phyloP scores from a whole-genome alignment of 1,140 invertebrate genomes.

The Nephila pilipes region DNA sequence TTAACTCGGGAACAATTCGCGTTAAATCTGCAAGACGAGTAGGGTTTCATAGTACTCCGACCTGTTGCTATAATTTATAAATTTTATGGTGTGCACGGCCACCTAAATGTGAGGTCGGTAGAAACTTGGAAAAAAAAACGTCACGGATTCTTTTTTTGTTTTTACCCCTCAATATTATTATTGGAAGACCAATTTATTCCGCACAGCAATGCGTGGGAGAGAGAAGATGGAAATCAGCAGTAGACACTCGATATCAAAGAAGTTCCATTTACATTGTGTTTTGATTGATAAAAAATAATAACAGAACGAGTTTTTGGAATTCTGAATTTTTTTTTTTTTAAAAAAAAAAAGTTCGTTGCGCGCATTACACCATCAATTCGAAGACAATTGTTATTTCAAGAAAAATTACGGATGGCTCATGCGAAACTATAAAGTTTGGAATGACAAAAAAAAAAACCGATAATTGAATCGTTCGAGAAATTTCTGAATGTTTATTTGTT shows the following conservation, averaged over 20 bases:
- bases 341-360: no score
- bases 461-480: conserved; percentile 12
- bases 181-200: conserved; percentile 1
- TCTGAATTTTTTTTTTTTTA: no score
- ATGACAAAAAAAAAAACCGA: background rate
- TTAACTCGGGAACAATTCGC: conserved; percentile 44
- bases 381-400: background rate
- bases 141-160: conserved; percentile 31
- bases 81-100: background rate
- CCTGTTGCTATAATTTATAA: conserved; percentile 36
- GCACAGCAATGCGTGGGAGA: conserved; percentile 1
- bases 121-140: background rate
- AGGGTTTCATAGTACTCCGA: background rate
- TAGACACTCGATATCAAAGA: background rate
- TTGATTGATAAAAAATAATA: background rate
- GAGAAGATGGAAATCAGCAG: background rate
- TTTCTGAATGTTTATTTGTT: background rate
- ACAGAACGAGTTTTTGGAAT: no score
- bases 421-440: background rate
- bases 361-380: no score
- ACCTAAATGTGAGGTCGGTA: background rate
- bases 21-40: conserved; percentile 42
- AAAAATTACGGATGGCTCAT: background rate
- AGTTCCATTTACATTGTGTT: background rate
- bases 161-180: no score